Base-by-base conservation (phyloP, 2,888 invertebrate genomes). In the Apoda limacodes region DNA sequence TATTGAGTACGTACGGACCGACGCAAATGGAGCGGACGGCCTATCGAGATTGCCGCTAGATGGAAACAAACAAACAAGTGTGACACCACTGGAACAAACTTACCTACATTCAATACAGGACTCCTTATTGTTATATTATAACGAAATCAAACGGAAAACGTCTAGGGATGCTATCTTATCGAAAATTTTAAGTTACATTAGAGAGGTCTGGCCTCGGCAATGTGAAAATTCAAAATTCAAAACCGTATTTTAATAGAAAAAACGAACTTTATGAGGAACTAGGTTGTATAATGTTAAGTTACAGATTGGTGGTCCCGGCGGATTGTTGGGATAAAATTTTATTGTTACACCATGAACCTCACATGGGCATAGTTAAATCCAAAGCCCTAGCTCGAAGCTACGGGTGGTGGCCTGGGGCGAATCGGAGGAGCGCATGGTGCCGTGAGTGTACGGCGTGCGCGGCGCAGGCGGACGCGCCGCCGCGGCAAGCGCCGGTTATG, bases 231-330 rank as follows among this genome's bases (percentile, higher is more conserved):
- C 9, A n/a, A 1, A 26, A 24, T 9, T 20, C 43, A 10, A 28
- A 35, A 9, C 42, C 46, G 1, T 52, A 1, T 45, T 46, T 13
- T 17, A n/a, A n/a, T n/a, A n/a, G n/a, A n/a, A n/a, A n/a, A n/a
- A n/a, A n/a, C n/a, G n/a, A n/a, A n/a, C n/a, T 50, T 4, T 48
- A 50, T 12, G 13, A 19, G 2, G 45, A 46, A 20, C 14, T 36
- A 9, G 46, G 40, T 1, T 34, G 34, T 27, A 4, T 42, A 3
- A 34, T 42, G 39, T 46, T 42, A 41, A 43, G 39, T 1, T 34
- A 40, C 13, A 10, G 42, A 5, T 11, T 44, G 1, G 34, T 44
- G 0, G 23, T 44, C 5, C 46, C 46, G 1, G 24, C n/a, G 1
- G 4, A n/a, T 3, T 36, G 30, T 9, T n/a, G 26, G 9, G 9